phyloP scores from a whole-genome alignment of 2,888 invertebrate genomes.

The Apodemia duryi region DNA sequence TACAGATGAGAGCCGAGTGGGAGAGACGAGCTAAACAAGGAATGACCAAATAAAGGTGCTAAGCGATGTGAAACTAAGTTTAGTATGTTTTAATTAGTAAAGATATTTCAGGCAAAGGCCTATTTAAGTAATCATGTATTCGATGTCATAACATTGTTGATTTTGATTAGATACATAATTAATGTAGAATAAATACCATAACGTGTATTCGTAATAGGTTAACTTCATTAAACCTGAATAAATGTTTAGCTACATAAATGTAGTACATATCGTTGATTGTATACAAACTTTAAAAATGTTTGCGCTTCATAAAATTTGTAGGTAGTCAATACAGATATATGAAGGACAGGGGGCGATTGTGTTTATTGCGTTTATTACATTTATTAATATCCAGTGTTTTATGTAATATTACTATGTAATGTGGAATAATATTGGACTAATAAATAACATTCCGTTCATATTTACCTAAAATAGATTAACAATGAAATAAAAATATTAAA shows the following conservation, averaged over 20 bases:
- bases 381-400: neutral
- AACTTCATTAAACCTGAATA: slow-evolving; percentile 7
- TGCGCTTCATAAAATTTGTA: neutral
- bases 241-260: slow-evolving; percentile 14
- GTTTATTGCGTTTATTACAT: neutral
- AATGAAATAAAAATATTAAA: neutral
- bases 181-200: slow-evolving; percentile 6
- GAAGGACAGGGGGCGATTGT: slow-evolving; percentile 1
- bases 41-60: slow-evolving; percentile 80
- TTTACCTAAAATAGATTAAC: neutral
- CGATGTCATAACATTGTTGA: slow-evolving; percentile 22
- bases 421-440: neutral
- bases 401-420: neutral
- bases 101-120: slow-evolving; percentile 18
- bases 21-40: slow-evolving; percentile 87
- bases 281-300: slow-evolving; percentile 19
- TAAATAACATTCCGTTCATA: neutral
- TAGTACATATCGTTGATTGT: slow-evolving; percentile 22
- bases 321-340: slow-evolving; percentile 4
- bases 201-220: slow-evolving; percentile 4
- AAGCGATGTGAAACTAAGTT: slow-evolving; percentile 44
- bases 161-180: slow-evolving; percentile 16
- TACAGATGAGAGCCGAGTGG: slow-evolving; percentile 88
- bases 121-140: slow-evolving; percentile 19
- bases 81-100: slow-evolving; percentile 26